Percentiles rank a stretch among this genome's conserved stretches.
Conservation (phyloP, 2,797 vertebrate species). For the Amblyopsis hoosieri region DNA sequence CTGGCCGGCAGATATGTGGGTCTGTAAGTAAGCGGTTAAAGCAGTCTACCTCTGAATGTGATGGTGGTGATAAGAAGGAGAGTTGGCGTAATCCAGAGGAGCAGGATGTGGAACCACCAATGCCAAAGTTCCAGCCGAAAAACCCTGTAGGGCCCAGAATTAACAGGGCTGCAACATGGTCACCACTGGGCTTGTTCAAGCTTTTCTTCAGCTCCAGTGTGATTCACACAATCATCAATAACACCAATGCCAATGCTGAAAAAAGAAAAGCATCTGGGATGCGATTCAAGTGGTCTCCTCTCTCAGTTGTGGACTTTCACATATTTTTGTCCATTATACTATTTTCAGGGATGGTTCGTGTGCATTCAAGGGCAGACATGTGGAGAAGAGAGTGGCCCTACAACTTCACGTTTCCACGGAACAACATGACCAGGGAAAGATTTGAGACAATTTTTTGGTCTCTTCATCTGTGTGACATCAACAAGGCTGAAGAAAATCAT, state of each 20-base stretch:
- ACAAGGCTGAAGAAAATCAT: too few species aligned
- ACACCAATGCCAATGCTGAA: conserved; percentile 19
- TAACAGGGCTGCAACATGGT: not conserved
- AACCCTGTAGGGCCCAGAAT: conserved; percentile 4
- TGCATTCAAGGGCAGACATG: not conserved
- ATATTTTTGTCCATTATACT: conserved; percentile 15
- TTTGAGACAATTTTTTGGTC: too few species aligned
- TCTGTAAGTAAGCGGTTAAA: too few species aligned
- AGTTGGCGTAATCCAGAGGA: not conserved
- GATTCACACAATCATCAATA: conserved; percentile 6
- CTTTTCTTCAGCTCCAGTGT: too few species aligned
- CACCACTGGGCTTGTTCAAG: conserved; percentile 14
- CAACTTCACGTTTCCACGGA: too few species aligned
- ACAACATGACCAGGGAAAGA: too few species aligned
- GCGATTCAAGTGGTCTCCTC: conserved; percentile 10
- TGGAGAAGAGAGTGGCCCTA: too few species aligned
- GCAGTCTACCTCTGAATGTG: too few species aligned
- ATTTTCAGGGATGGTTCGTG: conserved; percentile 30
- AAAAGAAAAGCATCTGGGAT: not conserved
- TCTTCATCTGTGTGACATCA: too few species aligned
- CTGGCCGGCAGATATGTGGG: too few species aligned
- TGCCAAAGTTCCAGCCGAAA: not conserved
- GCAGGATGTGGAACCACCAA: not conserved
- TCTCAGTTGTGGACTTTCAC: conserved; percentile 16
- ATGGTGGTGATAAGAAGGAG: not conserved